Evolutionary conservation across 1,140 invertebrate genomes (phyloP).

Genomic region (Diuraphis noxia): DNA sequence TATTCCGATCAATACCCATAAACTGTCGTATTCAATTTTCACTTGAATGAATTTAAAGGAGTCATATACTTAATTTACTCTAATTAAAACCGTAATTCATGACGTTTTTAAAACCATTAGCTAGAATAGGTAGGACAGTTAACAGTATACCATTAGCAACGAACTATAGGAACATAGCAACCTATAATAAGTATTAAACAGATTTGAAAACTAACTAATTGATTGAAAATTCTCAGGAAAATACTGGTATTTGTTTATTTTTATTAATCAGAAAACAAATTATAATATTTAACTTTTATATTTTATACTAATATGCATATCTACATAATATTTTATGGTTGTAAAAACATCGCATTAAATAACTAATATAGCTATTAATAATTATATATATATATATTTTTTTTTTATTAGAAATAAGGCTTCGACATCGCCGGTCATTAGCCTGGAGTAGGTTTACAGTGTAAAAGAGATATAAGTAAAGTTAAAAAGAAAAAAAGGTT

Average conservation of each 20-base stretch:
- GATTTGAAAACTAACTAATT: background rate
- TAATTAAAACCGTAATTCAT: background rate
- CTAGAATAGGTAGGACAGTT: background rate
- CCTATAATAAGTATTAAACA: background rate
- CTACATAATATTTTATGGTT: background rate
- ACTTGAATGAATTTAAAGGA: background rate
- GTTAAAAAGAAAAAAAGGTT: too few species aligned
- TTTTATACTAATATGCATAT: too few species aligned
- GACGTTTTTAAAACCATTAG: background rate
- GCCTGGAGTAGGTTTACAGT: too few species aligned
- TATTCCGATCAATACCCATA: background rate
- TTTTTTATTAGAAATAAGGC: too few species aligned
- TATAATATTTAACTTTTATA: background rate
- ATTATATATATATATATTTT: too few species aligned
- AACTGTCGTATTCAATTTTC: background rate
- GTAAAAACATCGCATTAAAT: background rate
- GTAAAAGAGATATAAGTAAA: too few species aligned
- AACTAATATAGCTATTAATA: too few species aligned
- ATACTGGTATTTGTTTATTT: background rate
- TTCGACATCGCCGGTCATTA: too few species aligned
- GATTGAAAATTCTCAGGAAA: background rate
- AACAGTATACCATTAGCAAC: background rate
- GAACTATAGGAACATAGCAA: background rate
- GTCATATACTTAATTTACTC: background rate
- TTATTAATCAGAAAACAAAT: background rate